These are phyloP conservation scores for Heteromyza rotundicornis DNA, from an alignment of 2,888 invertebrate species.

Conservation along the genomic window DNA sequence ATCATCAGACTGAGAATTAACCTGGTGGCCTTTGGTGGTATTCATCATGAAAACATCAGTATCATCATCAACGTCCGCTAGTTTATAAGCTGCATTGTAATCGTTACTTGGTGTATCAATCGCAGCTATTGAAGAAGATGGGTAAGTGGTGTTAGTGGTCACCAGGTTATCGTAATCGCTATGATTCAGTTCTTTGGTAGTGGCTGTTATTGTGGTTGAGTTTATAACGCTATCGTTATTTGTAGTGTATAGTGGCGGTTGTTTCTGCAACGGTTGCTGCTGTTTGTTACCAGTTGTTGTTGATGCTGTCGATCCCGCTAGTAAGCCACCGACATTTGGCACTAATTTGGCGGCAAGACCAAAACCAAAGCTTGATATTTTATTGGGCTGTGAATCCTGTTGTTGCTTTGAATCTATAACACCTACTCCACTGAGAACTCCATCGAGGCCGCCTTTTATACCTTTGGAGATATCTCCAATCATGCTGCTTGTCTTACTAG, in stretches of 20 bases:
- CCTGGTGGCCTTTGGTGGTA: no score
- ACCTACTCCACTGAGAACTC: slow-evolving; percentile 48
- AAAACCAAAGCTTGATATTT: slow-evolving; percentile 48
- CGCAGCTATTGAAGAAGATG: no score
- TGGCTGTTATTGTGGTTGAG: slow-evolving; percentile 19
- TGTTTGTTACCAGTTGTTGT: slow-evolving; percentile 26
- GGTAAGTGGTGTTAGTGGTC: no score
- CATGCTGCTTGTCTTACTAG: slow-evolving; percentile 53
- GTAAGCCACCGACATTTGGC: slow-evolving; percentile 49
- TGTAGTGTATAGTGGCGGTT: neutral
- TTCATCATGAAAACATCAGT: no score
- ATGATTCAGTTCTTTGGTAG: no score
- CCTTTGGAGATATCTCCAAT: slow-evolving; percentile 55
- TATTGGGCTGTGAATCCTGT: slow-evolving; percentile 28
- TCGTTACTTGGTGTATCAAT: no score
- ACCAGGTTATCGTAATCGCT: no score
- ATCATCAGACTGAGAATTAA: no score
- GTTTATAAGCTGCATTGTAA: no score
- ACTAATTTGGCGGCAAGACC: slow-evolving; percentile 54
- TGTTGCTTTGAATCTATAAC: slow-evolving; percentile 28
- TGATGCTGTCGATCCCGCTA: slow-evolving; percentile 27
- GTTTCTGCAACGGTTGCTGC: slow-evolving; percentile 11
- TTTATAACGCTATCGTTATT: no score
- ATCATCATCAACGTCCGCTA: no score
- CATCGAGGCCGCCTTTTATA: slow-evolving; percentile 54